phyloP scores from a whole-genome alignment of 2,797 vertebrate genomes.

The Phataginus tetradactyla region DNA sequence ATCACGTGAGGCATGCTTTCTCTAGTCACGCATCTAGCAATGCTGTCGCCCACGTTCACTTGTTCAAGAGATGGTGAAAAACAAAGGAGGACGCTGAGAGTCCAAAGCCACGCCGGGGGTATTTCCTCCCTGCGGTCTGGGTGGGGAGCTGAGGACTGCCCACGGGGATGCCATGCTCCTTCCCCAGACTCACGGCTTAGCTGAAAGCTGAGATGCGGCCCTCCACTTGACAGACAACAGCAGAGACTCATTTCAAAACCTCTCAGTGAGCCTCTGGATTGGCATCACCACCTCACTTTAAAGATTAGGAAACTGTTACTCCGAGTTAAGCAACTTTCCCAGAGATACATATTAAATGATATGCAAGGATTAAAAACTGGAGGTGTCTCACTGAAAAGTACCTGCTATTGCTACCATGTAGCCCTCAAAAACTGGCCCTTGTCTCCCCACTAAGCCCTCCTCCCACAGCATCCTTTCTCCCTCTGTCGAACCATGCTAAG shows the following conservation, averaged over 20 bases:
- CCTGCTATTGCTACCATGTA: background rate
- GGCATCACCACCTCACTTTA: background rate
- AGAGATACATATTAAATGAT: background rate
- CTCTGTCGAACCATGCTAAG: background rate
- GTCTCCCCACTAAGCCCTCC: background rate
- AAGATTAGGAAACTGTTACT: background rate
- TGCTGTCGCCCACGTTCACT: too few relatives aligned
- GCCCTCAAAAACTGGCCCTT: background rate
- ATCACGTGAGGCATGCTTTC: background rate
- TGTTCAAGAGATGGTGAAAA: background rate
- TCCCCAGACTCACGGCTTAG: background rate
- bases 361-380: background rate
- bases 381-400: background rate
- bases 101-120: rapidly evolving
- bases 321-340: background rate
- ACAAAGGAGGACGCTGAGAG: background rate
- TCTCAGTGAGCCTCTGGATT: background rate
- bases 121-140: background rate
- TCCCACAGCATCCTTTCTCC: background rate
- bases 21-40: background rate
- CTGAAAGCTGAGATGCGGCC: background rate
- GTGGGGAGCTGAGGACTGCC: background rate
- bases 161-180: background rate
- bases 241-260: background rate
- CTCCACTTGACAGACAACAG: background rate